Evolutionary conservation across 2,113 vertebrate species (phyloP), one percentile per base, ranked within the genome.

Genomic region (Monopterus albus): DNA sequence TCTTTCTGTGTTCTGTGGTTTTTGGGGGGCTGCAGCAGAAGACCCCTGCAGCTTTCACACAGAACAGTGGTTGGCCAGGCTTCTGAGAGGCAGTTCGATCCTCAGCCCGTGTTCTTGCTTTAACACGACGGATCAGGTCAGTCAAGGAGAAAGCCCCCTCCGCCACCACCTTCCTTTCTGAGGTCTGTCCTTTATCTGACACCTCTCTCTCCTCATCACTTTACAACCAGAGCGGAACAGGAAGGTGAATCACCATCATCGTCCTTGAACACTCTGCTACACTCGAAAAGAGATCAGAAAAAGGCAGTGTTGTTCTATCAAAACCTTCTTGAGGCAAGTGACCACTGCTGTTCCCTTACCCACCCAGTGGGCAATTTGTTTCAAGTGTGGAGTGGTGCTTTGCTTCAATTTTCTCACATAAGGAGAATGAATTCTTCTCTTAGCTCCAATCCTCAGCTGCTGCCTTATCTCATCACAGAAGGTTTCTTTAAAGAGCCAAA

Each of bases 251-350:
- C 64, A 38, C 21, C 72, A 14, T 42, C 43, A 25, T 45, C 8
- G 31, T 65, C 73, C 74, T 73, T 81, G 56, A 81, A 58, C 74
- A 73, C 52, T 66, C 75, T 51, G 64, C 46, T 59, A 25, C 62
- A 60, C 72, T 75, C 46, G 36, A 64, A 31, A 52, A 61, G 51
- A 61, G 25, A 49, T 31, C 13, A 69, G 65, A 83, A 26, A 69
- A 76, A 57, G 21, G 18, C 35, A 50, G 23, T 55, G 38, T 38
- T 73, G 68, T 60, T 81, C 15, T 18, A 72, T 58, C 26, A 58
- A 83, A 69, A 26, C 55, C 63, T 63, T 42, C 55, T 70, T 11
- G 6, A 60, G 43, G 33, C 77, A 53, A 81, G 53, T 64, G 58
- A 39, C 73, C 42, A 10, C 61, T 6, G 5, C 45, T n/a, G 6